Evolutionary conservation across 64 coral and sea anemone species (phyloP), one percentile per base, ranked within the genome.

Genomic region (Actinia tenebrosa): DNA sequence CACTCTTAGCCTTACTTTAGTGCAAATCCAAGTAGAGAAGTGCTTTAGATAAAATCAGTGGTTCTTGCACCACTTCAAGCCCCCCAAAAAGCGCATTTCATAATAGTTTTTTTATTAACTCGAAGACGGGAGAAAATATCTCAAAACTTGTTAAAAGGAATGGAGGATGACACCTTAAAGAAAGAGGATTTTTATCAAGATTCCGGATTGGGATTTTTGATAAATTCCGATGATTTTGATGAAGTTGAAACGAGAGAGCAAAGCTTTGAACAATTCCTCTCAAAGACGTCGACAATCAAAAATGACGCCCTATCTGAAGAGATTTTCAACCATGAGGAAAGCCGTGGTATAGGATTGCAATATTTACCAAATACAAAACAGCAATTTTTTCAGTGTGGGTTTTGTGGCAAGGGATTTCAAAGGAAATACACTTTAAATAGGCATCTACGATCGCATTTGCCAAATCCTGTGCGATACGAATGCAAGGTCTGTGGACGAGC

Each of bases 361-460:
- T 37, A 26, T 45, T 42, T 16, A 45, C 16, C 77, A 3, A n/a
- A 45, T 81, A n/a, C 79, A 16, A 81, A 81, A 79, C 17, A 45
- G 46, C 83, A 85, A 61, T 11, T 44, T 53, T 85, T 85, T 56
- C 19, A 55, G 19, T 85, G 83, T 20, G 42, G 14, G n/a, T 59
- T 62, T 59, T 85, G 83, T 26, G 0, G 17, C 44, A 85, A 85
- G 53, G 26, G 53, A 26, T 85, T 85, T 18, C 53, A 85, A 10
- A 58, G 83, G 60, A 85, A 85, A 18, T 85, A 85, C 83, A 85
- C 83, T 17, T 61, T 85, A 16, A 58, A 85, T 6, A 58, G 83
- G 56, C 83, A 85, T 54, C n/a, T 85, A 44, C 53, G 83, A n/a
- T 61, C 83, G 16, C 83, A 85, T 60, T 23, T 44, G 23, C 30